Conservation (phyloP, 2,113 vertebrate species). For the Gymnobelideus leadbeateri region DNA sequence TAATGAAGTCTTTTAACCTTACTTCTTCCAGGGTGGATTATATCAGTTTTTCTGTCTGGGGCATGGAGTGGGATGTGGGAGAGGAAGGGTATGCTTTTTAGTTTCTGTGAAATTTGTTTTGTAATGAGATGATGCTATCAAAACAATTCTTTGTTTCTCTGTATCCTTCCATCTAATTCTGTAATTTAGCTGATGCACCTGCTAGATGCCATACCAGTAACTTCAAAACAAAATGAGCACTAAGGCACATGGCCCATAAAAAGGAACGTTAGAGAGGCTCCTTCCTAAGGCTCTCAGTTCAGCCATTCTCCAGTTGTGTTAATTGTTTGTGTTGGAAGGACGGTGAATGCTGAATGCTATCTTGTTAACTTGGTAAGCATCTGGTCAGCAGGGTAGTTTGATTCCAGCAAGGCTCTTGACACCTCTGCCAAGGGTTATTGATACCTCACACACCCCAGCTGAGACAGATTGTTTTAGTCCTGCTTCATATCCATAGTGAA, state of each 20-base stretch:
- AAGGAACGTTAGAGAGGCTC: slow-evolving; percentile 48
- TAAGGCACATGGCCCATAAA: slow-evolving; percentile 24
- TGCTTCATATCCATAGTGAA: slow-evolving; percentile 87
- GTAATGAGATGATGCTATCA: slow-evolving; percentile 31
- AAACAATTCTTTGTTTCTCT: slow-evolving; percentile 28
- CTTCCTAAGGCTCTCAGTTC: slow-evolving; percentile 73
- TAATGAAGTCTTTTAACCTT: slow-evolving; percentile 12
- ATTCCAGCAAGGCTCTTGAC: slow-evolving; percentile 88
- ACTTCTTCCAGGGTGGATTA: background rate
- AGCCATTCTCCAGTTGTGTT: slow-evolving; percentile 86
- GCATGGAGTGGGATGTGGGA: background rate
- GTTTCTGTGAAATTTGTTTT: slow-evolving; percentile 22
- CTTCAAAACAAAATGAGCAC: slow-evolving; percentile 16
- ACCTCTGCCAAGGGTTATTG: slow-evolving; percentile 90
- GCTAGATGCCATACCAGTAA: slow-evolving; percentile 19
- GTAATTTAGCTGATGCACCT: slow-evolving; percentile 38
- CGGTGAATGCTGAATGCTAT: slow-evolving; percentile 77
- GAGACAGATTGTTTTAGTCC: slow-evolving; percentile 89
- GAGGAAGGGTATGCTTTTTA: slow-evolving; percentile 5
- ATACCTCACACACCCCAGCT: slow-evolving; percentile 88
- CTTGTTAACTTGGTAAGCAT: slow-evolving; percentile 90
- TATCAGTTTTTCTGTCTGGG: background rate
- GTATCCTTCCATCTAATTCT: background rate
- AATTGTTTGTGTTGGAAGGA: slow-evolving; percentile 84
- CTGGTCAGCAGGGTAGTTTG: slow-evolving; percentile 89